phyloP scores from a whole-genome alignment of 2,888 invertebrate genomes.

The Hypomecis atomaria region DNA sequence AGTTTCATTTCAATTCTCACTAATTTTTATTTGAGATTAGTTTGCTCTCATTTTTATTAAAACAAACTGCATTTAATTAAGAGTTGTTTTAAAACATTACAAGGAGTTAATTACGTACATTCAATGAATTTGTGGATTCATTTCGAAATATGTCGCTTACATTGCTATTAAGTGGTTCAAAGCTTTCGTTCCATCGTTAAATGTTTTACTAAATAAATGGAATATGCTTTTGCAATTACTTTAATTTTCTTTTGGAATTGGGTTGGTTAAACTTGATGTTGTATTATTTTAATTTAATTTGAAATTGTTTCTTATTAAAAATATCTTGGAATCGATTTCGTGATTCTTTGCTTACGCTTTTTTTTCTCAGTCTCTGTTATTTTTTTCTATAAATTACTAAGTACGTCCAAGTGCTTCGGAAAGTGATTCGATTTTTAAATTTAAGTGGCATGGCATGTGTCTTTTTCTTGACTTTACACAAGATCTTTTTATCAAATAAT shows the following conservation, averaged over 20 bases:
- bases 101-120: slow-evolving; percentile 80
- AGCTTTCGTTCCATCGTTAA: slow-evolving; percentile 45
- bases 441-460: slow-evolving; percentile 70
- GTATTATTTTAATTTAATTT: slow-evolving; percentile 41
- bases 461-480: slow-evolving; percentile 46
- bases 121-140: slow-evolving; percentile 45
- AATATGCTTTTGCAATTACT: slow-evolving; percentile 39
- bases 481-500: slow-evolving; percentile 41
- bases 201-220: slow-evolving; percentile 16
- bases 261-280: slow-evolving; percentile 25
- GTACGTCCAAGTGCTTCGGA: slow-evolving; percentile 4
- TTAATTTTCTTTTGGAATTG: slow-evolving; percentile 7
- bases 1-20: slow-evolving; percentile 56
- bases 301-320: slow-evolving; percentile 40
- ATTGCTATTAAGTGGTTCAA: slow-evolving; percentile 54
- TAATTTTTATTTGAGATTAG: slow-evolving; percentile 52
- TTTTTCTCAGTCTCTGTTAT: slow-evolving; percentile 45
- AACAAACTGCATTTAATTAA: slow-evolving; percentile 58
- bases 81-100: slow-evolving; percentile 80
- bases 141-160: slow-evolving; percentile 44
- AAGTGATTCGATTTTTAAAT: slow-evolving; percentile 33
- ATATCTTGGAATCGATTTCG: slow-evolving; percentile 81
- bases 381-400: slow-evolving; percentile 36
- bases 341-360: slow-evolving; percentile 58
- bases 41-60: slow-evolving; percentile 57